phyloP scores from a whole-genome alignment of 2,888 invertebrate genomes.

The Eupithecia subfuscata region DNA sequence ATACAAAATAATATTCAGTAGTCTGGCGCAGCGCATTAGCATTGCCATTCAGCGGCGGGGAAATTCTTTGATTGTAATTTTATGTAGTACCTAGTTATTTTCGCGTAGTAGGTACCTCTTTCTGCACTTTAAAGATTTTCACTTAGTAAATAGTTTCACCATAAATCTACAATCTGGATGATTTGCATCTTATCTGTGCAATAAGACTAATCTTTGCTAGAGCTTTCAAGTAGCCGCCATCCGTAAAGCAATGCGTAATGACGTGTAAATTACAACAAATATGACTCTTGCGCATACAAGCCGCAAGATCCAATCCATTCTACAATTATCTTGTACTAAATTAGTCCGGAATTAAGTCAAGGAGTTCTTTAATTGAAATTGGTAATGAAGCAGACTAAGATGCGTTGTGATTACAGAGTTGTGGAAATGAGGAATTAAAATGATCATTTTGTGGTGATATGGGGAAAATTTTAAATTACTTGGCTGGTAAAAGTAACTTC shows the following conservation, averaged over 20 bases:
- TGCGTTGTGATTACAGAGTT: slow-evolving; percentile 7
- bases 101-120: background rate
- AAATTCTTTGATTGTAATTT: too few species aligned
- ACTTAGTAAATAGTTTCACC: background rate
- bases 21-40: too few species aligned
- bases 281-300: slow-evolving; percentile 56
- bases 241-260: slow-evolving; percentile 67
- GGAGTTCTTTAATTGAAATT: slow-evolving; percentile 33
- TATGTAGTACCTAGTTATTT: too few species aligned
- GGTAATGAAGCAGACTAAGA: slow-evolving; percentile 24
- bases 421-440: slow-evolving; percentile 15
- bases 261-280: slow-evolving; percentile 78
- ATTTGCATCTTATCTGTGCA: slow-evolving; percentile 36
- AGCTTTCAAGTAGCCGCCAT: slow-evolving; percentile 69
- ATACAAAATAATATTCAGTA: background rate
- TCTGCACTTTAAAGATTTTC: background rate
- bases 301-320: slow-evolving; percentile 68
- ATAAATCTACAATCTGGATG: background rate
- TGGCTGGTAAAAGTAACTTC: background rate
- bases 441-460: slow-evolving; percentile 1
- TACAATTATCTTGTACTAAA: slow-evolving; percentile 37
- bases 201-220: slow-evolving; percentile 59
- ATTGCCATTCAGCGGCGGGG: too few species aligned
- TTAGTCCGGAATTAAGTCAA: slow-evolving; percentile 30
- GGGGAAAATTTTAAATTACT: background rate